These are phyloP conservation scores for Thera britannica DNA, from an alignment of 2,888 invertebrate genomes.

Conservation along the genomic window DNA sequence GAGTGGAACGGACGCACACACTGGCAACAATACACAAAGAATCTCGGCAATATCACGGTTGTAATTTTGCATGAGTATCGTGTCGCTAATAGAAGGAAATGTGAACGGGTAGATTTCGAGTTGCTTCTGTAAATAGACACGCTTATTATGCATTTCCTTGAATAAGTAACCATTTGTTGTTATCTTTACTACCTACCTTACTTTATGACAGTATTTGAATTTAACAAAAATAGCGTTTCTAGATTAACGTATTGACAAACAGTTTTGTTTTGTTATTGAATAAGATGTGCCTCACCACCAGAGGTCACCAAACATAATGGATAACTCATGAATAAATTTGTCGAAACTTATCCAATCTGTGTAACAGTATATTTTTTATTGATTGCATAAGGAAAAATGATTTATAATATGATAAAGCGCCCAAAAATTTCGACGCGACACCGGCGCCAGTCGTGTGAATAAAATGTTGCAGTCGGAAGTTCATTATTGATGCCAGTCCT, in stretches of 20 bases:
- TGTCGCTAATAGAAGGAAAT: constrained; percentile 38
- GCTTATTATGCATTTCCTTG: constrained; percentile 27
- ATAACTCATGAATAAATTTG: constrained; percentile 48
- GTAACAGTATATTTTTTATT: constrained; percentile 41
- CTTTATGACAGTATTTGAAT: background rate
- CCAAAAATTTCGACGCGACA: constrained; percentile 27
- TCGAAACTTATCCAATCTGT: constrained; percentile 43
- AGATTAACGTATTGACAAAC: constrained; percentile 4
- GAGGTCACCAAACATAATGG: constrained; percentile 36
- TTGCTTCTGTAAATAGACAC: constrained; percentile 26
- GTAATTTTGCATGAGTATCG: constrained; percentile 46
- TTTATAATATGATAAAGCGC: constrained; percentile 29
- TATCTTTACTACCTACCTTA: background rate
- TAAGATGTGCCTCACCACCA: constrained; percentile 32
- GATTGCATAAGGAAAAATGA: constrained; percentile 43
- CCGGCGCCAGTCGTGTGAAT: constrained; percentile 23
- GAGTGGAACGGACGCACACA: constrained; percentile 49
- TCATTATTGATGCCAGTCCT: constrained; percentile 32
- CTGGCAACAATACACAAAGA: constrained; percentile 48
- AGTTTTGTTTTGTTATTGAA: constrained; percentile 23
- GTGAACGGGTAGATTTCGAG: constrained; percentile 28
- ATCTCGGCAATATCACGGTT: constrained; percentile 49
- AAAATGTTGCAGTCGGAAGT: constrained; percentile 37
- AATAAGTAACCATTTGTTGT: constrained; percentile 8
- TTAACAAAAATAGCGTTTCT: background rate